Conservation (phyloP, 37 sponge, comb jelly and placozoan genomes). For the Petrosia ficiformis region DNA sequence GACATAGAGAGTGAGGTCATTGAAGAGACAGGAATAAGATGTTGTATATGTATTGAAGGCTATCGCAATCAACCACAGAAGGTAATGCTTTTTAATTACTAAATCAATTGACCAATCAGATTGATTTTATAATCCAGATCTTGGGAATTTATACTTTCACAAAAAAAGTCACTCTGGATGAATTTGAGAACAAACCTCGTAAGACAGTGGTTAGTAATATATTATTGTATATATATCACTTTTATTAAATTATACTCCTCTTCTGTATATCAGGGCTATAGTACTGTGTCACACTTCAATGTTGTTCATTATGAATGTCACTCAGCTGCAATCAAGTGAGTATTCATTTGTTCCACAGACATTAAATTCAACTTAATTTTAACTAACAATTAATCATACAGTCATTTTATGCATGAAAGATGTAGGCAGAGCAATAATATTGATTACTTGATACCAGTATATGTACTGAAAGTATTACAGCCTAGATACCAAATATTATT, state of each 20-base stretch:
- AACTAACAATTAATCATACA: no score
- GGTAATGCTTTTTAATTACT: constrained; percentile 19
- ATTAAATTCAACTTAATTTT: no score
- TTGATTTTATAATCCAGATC: constrained; percentile 24
- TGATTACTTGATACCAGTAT: no score
- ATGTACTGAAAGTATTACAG: no score
- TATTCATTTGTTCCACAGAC: no score
- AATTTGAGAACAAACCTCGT: constrained; percentile 85
- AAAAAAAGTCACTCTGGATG: constrained; percentile 74
- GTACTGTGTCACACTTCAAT: constrained; percentile 92
- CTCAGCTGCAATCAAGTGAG: constrained; percentile 80
- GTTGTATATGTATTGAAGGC: constrained; percentile 93
- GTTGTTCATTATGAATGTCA: constrained; percentile 93
- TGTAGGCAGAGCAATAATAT: no score
- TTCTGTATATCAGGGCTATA: constrained; percentile 44
- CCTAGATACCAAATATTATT: no score
- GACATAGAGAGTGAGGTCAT: constrained; percentile 65
- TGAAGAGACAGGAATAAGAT: constrained; percentile 84
- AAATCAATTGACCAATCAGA: background rate
- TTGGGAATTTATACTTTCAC: constrained; percentile 94
- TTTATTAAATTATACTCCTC: background rate
- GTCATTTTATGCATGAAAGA: no score
- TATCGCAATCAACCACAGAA: constrained; percentile 90
- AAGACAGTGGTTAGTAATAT: constrained; percentile 55
- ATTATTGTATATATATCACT: background rate